Evolutionary conservation across 1,140 invertebrate species (phyloP).

Genomic region (Tetraneura akinire): DNA sequence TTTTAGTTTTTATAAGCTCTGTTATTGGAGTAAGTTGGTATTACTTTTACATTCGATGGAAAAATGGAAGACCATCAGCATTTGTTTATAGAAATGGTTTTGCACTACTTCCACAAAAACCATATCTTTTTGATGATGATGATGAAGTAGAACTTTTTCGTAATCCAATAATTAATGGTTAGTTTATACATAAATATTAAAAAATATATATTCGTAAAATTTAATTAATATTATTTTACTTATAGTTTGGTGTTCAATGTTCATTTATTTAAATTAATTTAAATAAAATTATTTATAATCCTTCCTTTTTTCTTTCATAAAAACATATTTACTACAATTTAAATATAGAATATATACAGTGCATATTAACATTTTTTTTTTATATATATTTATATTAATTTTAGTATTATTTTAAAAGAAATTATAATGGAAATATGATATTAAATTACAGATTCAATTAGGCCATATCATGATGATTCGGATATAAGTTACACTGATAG

Average conservation of each 20-base stretch:
- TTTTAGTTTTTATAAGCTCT: constrained; percentile 43
- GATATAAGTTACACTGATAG: constrained; percentile 35
- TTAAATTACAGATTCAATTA: constrained; percentile 27
- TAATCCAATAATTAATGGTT: constrained; percentile 58
- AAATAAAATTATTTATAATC: no score
- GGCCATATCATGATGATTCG: constrained; percentile 43
- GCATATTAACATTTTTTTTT: no score
- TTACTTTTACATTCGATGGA: constrained; percentile 54
- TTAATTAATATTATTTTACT: no score
- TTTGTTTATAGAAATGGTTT: constrained; percentile 59
- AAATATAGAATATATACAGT: no score
- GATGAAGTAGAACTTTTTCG: constrained; percentile 68
- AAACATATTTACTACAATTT: no score
- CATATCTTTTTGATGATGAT: constrained; percentile 64
- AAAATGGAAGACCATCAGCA: constrained; percentile 56
- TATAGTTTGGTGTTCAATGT: no score
- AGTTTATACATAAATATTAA: not conserved
- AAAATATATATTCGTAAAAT: no score
- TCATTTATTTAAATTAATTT: no score
- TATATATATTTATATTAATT: no score
- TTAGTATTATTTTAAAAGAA: no score
- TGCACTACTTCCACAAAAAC: constrained; percentile 59
- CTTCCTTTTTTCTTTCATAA: no score
- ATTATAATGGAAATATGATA: not conserved
- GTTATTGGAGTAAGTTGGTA: constrained; percentile 30